Base-by-base conservation (phyloP, 2,797 vertebrate species). In the Hydrocynus forskahlii region DNA sequence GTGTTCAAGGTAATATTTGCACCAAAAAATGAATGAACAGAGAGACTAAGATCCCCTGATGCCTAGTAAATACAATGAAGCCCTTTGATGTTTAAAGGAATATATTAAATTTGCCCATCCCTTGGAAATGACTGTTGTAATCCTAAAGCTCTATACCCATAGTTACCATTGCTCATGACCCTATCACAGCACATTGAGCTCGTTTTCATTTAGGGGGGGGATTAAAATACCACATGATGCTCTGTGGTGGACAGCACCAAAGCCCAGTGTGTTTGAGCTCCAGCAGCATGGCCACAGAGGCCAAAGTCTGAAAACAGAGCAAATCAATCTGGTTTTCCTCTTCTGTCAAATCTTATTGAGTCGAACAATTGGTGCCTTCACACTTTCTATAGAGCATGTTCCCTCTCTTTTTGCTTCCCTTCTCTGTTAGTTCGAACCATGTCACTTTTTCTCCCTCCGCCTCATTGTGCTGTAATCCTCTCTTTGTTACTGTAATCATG, bases 401-500 rank as follows among this genome's bases (percentile, higher is more conserved):
- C 63, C 38, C 43, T 25, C 54, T 84, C 79, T 52, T 80, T 64
- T 80, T 91, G 86, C 84, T 69, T 89, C 88, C 89, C 76, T 69
- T 86, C 69, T 85, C 88, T 88, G 84, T 89, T 87, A 85, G 70
- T 89, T 88, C 88, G 76, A 86, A 82, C 89, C 88, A 86, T 88
- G 88, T 89, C 85, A 80, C 86, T 88, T 89, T 89, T 86, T 84
- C 81, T 62, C 75, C 43, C 70, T 81, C 81, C 70, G 85, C 84
- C 88, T 86, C 85, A 82, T 84, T 84, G 81, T 83, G 86, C 85
- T 83, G 88, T 94, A 94, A 95, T 94, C 94, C 92, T 69, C 82
- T 88, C 89, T 92, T 95, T 95, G 93, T 95, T 91, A 92, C 69
- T 52, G 86, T 84, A 86, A 92, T 92, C 91, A 90, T 94, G 92